Conservation (phyloP, 2,888 invertebrate species). For the Platycheirus rosarum region DNA sequence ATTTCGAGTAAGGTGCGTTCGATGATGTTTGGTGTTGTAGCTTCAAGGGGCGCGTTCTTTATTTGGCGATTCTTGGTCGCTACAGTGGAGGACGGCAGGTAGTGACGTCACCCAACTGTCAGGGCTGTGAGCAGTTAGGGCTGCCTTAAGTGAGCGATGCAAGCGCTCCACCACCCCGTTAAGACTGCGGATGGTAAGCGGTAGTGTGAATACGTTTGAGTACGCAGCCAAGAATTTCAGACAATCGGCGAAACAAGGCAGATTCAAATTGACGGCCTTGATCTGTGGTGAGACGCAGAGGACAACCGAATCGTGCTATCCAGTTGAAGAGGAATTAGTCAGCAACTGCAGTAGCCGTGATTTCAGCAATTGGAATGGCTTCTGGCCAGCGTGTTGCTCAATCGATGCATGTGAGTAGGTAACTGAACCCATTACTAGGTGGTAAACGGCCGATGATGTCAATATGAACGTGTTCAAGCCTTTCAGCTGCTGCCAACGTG, state of each 20-base stretch:
- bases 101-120: constrained; percentile 75
- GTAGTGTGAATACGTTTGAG: constrained; percentile 76
- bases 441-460: too few species aligned
- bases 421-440: constrained; percentile 77
- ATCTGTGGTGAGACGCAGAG: constrained; percentile 78
- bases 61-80: too few species aligned
- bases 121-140: constrained; percentile 75
- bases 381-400: constrained; percentile 75
- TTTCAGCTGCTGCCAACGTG: too few species aligned
- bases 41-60: too few species aligned
- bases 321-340: constrained; percentile 77
- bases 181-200: constrained; percentile 78
- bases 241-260: constrained; percentile 75
- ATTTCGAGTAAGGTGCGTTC: too few species aligned
- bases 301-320: constrained; percentile 82
- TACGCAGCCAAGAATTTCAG: constrained; percentile 75
- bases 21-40: too few species aligned
- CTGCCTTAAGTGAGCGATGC: constrained; percentile 80
- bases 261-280: constrained; percentile 79
- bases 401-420: constrained; percentile 76
- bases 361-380: constrained; percentile 74
- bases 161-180: constrained; percentile 81
- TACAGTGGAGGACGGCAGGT: too few species aligned
- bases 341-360: constrained; percentile 61
- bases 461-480: too few species aligned